Evolutionary conservation across 2,888 invertebrate species (phyloP).

Genomic region (Ormyrus nitidulus): DNA sequence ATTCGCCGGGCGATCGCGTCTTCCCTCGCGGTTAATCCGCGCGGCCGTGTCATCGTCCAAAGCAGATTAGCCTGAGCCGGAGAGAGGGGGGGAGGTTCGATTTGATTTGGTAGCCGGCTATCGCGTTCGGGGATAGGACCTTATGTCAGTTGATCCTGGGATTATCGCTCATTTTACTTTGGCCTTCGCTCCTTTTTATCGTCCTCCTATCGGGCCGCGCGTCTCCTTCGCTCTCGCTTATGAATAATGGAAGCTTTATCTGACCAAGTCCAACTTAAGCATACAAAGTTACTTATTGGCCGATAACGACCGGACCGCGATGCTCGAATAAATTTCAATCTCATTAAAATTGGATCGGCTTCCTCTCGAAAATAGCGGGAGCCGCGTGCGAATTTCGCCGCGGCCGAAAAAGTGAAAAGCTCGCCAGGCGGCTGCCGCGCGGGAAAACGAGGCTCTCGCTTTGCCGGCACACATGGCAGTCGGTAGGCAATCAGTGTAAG

Average conservation of each 20-base stretch:
- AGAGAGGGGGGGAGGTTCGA: background rate
- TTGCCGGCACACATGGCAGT: background rate
- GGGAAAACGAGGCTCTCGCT: too few relatives aligned
- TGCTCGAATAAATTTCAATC: too few relatives aligned
- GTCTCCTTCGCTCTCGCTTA: background rate
- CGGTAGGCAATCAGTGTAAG: slow-evolving; percentile 51
- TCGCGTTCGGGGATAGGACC: background rate
- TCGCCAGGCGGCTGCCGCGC: too few relatives aligned
- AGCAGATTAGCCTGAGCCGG: slow-evolving; percentile 56
- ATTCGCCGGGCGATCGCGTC: background rate
- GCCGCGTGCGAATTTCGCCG: too few relatives aligned
- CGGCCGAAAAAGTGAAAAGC: too few relatives aligned
- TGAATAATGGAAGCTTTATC: slow-evolving; percentile 14
- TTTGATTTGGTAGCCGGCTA: slow-evolving; percentile 54
- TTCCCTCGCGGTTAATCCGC: slow-evolving; percentile 29
- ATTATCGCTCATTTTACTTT: slow-evolving; percentile 26
- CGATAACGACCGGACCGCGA: background rate
- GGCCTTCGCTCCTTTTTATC: slow-evolving; percentile 1
- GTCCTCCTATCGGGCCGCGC: background rate
- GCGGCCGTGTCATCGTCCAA: slow-evolving; percentile 58
- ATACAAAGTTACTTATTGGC: slow-evolving; percentile 14
- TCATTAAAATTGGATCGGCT: too few relatives aligned
- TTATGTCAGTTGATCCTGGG: slow-evolving; percentile 27
- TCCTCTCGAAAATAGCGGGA: too few relatives aligned
- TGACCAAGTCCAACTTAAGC: background rate